Conservation (phyloP, 2,113 vertebrate genomes). For the Cariama cristata region DNA sequence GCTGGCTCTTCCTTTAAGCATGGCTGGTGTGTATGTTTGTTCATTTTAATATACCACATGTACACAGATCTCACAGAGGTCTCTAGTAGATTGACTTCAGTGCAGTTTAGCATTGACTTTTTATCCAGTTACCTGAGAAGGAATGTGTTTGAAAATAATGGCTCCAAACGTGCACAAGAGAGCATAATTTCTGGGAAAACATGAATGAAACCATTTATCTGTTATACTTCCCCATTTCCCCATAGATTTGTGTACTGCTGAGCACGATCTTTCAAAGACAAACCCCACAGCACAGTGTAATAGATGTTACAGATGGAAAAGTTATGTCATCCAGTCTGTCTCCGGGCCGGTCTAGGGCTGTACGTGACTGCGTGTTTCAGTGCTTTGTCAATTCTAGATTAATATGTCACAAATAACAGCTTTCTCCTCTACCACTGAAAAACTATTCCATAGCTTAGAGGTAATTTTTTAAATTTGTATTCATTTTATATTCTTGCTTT, state of each 20-base stretch:
- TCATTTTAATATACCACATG: background rate
- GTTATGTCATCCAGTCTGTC: conserved; percentile 39
- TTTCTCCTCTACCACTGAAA: background rate
- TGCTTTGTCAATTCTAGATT: conserved; percentile 53
- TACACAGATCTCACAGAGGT: background rate
- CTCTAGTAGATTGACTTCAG: conserved; percentile 3
- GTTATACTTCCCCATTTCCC: background rate
- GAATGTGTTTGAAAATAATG: conserved; percentile 14
- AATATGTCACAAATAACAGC: conserved; percentile 45
- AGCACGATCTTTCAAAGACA: conserved; percentile 45
- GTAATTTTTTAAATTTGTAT: background rate
- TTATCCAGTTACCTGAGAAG: conserved; percentile 11
- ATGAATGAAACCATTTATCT: conserved; percentile 54
- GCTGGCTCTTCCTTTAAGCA: background rate
- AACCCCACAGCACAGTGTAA: conserved; percentile 16
- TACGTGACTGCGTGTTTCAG: conserved; percentile 11
- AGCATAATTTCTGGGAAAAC: conserved; percentile 56
- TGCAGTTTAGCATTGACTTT: background rate
- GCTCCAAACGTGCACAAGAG: background rate
- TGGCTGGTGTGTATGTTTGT: background rate
- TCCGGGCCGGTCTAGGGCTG: background rate
- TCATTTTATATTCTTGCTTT: conserved; percentile 17
- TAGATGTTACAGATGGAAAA: conserved; percentile 42
- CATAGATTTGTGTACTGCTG: conserved; percentile 31
- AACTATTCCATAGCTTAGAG: background rate